phyloP scores from a whole-genome alignment of 1,140 invertebrate species.

The Maniola jurtina region DNA sequence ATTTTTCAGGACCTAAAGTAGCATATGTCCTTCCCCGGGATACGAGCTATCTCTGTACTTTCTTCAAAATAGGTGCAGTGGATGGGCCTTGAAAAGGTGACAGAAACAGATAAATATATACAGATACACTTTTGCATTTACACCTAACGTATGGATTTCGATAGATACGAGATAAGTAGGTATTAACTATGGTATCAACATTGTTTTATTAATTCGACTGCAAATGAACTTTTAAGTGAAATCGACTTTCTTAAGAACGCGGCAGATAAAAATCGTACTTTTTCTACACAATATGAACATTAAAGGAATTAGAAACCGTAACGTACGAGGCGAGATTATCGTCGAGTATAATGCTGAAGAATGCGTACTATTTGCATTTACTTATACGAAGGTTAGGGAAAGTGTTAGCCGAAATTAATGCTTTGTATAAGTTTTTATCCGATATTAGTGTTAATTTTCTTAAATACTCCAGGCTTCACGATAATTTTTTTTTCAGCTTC shows the following conservation, averaged over 20 bases:
- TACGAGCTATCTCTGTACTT: no score
- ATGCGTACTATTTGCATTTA: constrained; percentile 17
- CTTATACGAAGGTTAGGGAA: constrained; percentile 11
- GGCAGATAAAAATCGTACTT: constrained; percentile 33
- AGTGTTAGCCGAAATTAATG: not conserved
- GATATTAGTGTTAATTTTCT: not conserved
- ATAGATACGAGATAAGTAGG: not conserved
- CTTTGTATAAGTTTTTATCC: not conserved
- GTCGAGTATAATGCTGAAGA: constrained; percentile 4
- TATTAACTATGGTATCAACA: not conserved
- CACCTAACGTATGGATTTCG: no score
- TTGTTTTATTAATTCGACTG: not conserved
- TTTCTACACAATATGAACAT: constrained; percentile 33
- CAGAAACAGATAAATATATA: no score
- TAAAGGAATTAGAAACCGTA: constrained; percentile 49
- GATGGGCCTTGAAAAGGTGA: no score
- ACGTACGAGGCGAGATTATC: constrained; percentile 27
- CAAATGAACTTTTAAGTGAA: constrained; percentile 17
- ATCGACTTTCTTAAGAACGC: constrained; percentile 28
- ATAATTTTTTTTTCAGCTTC: no score
- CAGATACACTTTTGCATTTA: no score
- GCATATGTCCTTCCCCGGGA: no score
- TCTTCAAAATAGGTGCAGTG: no score
- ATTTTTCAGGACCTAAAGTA: no score
- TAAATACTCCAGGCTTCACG: no score